Evolutionary conservation across 2,888 invertebrate genomes (phyloP).

Genomic region (Rhamnusium bicolor): DNA sequence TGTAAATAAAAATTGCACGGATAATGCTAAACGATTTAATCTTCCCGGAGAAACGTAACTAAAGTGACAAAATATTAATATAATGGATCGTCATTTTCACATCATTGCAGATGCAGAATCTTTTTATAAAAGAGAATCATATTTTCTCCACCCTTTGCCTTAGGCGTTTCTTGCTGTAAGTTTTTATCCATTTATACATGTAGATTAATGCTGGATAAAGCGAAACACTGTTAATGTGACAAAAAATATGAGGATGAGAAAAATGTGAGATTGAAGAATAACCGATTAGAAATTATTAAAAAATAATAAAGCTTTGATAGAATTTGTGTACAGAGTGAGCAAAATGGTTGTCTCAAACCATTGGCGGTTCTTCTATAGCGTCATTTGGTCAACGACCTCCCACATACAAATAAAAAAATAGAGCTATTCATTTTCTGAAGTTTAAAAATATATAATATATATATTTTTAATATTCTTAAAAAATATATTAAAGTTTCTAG

Average conservation of each 20-base stretch:
- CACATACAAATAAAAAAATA: no score
- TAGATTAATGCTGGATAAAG: constrained; percentile 12
- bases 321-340: no score
- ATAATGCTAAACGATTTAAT: constrained; percentile 10
- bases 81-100: constrained; percentile 27
- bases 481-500: no score
- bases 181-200: constrained; percentile 28
- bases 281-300: no score
- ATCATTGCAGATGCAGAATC: constrained; percentile 21
- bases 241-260: not conserved
- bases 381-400: no score
- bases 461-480: no score
- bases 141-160: constrained; percentile 16
- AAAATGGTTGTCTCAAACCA: no score
- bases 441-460: no score
- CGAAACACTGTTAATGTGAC: not conserved
- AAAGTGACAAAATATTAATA: constrained; percentile 16
- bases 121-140: constrained; percentile 11
- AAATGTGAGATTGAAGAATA: not conserved
- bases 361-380: no score
- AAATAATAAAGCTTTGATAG: no score
- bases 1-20: not conserved
- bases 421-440: no score
- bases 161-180: constrained; percentile 20
- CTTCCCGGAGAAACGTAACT: not conserved